Percentiles rank a stretch among this genome's conserved stretches.
Evolutionary conservation across 2,888 invertebrate species (phyloP).

Genomic region (Coleophora flavipennella): DNA sequence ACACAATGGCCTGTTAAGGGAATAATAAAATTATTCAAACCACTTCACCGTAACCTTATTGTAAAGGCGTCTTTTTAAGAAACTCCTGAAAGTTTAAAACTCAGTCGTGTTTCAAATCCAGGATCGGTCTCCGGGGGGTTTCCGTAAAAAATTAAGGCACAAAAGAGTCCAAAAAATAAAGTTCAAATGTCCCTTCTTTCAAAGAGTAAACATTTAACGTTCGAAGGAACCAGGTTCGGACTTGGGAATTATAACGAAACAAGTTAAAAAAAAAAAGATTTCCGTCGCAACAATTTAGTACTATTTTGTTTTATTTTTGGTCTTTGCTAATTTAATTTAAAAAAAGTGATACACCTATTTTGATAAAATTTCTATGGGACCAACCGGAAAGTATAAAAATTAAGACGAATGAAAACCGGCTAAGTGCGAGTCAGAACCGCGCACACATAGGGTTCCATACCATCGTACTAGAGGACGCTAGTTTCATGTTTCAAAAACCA

Average conservation of each 20-base stretch:
- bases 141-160: constrained; percentile 64
- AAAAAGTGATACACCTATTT: no score
- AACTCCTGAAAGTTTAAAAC: constrained; percentile 57
- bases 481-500: no score
- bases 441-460: no score
- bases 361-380: no score
- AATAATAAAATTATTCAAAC: constrained; percentile 59
- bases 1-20: background rate
- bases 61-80: constrained; percentile 65
- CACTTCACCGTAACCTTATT: constrained; percentile 56
- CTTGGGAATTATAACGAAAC: constrained; percentile 35
- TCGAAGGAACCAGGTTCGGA: constrained; percentile 32
- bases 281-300: no score
- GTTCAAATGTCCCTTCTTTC: constrained; percentile 53
- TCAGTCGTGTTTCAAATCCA: constrained; percentile 56
- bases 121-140: constrained; percentile 57
- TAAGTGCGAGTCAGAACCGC: no score
- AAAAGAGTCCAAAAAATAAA: constrained; percentile 56
- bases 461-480: no score
- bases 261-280: no score
- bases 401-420: no score
- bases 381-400: no score
- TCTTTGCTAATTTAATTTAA: no score
- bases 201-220: constrained; percentile 65
- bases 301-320: no score